Evolutionary conservation across 2,797 vertebrate species (phyloP), one percentile per base, ranked within the genome.

Genomic region (Podargus strigoides): DNA sequence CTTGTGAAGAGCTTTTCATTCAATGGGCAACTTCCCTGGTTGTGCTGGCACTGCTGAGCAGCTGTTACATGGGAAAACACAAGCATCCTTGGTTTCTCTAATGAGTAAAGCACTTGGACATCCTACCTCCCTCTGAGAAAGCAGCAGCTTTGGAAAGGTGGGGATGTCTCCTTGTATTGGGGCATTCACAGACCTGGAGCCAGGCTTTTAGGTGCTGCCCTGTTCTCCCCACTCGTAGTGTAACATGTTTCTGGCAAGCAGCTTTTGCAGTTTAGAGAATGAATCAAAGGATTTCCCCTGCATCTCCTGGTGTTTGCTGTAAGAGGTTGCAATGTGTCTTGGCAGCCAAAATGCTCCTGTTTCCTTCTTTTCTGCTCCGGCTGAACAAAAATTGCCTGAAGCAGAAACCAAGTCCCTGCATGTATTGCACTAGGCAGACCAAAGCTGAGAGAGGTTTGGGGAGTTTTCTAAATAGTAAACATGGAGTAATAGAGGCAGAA

Each of bases 261-360:
- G 34, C 37, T 93, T 53, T 62, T 4, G 10, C 39, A 32, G 73
- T 73, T 94, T 68, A 69, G 56, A 73, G 44, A 59, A 94, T 64
- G 69, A 93, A 96, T 93, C 85, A 89, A 82, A 80, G 68, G n/a
- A 78, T 64, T 94, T 89, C 78, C 85, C 87, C 86, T 49, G 53
- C 17, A 86, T 69, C 41, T 87, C 85, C 87, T 23, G 30, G 39
- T 55, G 60, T 37, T 78, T 46, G 24, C 63, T 93, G 1, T 22
- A 87, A 90, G 69, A 93, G 74, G n/a, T 12, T 67, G 24, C 47
- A 68, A 24, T 44, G 32, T 59, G 16, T 56, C 62, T 93, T 91
- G 78, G 73, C 73, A 77, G 39, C n/a, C 32, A 37, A 83, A 90
- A 50, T 1, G 0, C 49, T 82, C 30, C 83, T 8, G 34, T 52